Percentiles rank a stretch among this genome's conserved stretches.
phyloP scores from a whole-genome alignment of 2,888 invertebrate species.

The Busseola fusca region DNA sequence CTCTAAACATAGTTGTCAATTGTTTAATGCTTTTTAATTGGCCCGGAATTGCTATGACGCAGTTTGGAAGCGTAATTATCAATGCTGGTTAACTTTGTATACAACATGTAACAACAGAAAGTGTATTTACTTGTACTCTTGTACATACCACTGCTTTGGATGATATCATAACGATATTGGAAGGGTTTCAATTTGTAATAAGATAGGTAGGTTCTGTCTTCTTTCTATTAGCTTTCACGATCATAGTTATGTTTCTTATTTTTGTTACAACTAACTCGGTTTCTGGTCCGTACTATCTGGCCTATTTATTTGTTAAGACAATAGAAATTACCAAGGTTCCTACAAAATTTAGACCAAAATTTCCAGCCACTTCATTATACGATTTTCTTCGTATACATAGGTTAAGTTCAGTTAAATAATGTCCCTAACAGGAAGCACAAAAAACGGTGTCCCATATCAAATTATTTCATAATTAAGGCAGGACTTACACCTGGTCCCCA shows the following conservation, averaged over 20 bases:
- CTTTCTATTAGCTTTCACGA: too few relatives aligned
- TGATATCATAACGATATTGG: too few relatives aligned
- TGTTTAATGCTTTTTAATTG: conserved; percentile 26
- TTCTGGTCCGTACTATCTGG: neutral
- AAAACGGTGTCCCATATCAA: conserved; percentile 59
- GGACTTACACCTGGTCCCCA: conserved; percentile 65
- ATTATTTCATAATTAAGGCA: conserved; percentile 67
- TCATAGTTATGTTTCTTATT: neutral
- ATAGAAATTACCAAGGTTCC: neutral
- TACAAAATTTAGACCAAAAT: neutral
- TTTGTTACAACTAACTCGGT: neutral
- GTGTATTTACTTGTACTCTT: too few relatives aligned
- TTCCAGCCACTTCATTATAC: conserved; percentile 15
- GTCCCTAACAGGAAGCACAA: conserved; percentile 35
- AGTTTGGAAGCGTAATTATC: conserved; percentile 29
- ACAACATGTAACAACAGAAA: too few relatives aligned
- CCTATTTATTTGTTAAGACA: neutral
- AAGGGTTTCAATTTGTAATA: too few relatives aligned
- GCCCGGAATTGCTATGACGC: conserved; percentile 4
- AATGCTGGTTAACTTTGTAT: conserved; percentile 2
- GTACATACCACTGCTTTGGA: too few relatives aligned
- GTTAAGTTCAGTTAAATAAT: conserved; percentile 46
- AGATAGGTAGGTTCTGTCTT: neutral
- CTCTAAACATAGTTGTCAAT: conserved; percentile 29
- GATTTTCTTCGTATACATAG: conserved; percentile 6